Conservation (phyloP, 1,140 invertebrate genomes). For the silkworm (Bombyx mori) region ASM3026992v2 NC_085116.1:1790001-1790500, state of each 20-base stretch:
- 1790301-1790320: constrained; percentile 18
- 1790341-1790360: constrained; percentile 4
- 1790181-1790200: constrained; percentile 18
- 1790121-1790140: neutral
- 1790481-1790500: constrained; percentile 34
- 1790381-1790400: constrained; percentile 45
- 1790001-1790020: too few relatives aligned
- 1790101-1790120: neutral
- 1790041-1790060: too few relatives aligned
- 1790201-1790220: constrained; percentile 22
- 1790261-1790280: constrained; percentile 24
- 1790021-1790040: too few relatives aligned
- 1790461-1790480: constrained; percentile 51
- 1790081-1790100: neutral
- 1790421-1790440: constrained; percentile 41
- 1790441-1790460: constrained; percentile 47
- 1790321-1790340: constrained; percentile 11
- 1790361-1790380: constrained; percentile 10
- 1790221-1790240: constrained; percentile 15
- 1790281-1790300: constrained; percentile 22
- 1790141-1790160: constrained; percentile 15
- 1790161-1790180: constrained; percentile 49
- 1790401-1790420: constrained; percentile 54
- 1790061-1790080: constrained; percentile 3
- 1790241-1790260: constrained; percentile 22